phyloP scores from a whole-genome alignment of 2,113 vertebrate genomes.

The Hippocampus guttulatus region DNA sequence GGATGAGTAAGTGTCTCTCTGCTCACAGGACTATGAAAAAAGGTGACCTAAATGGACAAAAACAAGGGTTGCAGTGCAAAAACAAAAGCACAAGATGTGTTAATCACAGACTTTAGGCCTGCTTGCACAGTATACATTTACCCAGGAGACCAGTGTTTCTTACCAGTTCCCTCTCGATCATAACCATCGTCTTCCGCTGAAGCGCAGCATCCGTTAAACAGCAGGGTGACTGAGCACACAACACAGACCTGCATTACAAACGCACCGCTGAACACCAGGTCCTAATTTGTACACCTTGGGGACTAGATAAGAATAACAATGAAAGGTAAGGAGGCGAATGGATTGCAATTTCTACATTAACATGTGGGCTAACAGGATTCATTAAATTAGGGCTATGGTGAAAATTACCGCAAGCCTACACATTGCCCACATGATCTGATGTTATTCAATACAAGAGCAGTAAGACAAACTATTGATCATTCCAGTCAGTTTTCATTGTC shows the following conservation, averaged over 20 bases:
- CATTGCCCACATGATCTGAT: too few species aligned
- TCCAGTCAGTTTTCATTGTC: too few species aligned
- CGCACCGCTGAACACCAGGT: constrained; percentile 44
- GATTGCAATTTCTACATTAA: constrained; percentile 10
- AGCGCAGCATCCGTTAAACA: constrained; percentile 62
- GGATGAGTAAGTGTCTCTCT: background rate
- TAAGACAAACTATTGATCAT: too few species aligned
- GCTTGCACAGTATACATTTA: constrained; percentile 35
- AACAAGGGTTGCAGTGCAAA: constrained; percentile 2
- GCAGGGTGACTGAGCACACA: constrained; percentile 58
- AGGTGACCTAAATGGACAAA: constrained; percentile 9
- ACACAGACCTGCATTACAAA: constrained; percentile 57
- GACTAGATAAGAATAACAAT: constrained; percentile 62
- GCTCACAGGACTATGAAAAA: background rate
- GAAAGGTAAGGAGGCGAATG: background rate
- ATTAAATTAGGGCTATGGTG: too few species aligned
- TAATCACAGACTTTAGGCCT: constrained; percentile 45
- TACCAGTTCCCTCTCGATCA: constrained; percentile 44
- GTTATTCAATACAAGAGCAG: too few species aligned
- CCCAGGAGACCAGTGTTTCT: constrained; percentile 47
- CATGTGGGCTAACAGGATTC: too few species aligned
- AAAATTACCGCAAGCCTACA: too few species aligned
- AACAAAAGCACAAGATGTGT: constrained; percentile 15
- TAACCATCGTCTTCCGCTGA: constrained; percentile 52
- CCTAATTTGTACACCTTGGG: constrained; percentile 58